Evolutionary conservation across 1,140 invertebrate genomes (phyloP).

Genomic region (Physella acuta): DNA sequence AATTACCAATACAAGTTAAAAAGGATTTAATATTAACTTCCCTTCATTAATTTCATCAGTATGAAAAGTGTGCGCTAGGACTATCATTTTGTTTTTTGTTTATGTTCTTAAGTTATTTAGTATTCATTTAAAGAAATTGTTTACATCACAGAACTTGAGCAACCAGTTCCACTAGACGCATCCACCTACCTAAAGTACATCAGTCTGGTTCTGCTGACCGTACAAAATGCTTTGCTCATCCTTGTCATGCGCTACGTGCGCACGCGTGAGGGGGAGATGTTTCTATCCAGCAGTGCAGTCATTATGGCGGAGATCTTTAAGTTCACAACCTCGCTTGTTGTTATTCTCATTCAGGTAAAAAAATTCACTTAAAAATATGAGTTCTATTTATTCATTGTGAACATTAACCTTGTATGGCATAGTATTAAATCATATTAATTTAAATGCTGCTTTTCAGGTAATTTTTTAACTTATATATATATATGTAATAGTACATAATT

Average conservation of each 20-base stretch:
- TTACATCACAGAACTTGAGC: not conserved
- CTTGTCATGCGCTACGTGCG: constrained; percentile 92
- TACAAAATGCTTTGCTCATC: constrained; percentile 92
- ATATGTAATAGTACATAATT: too few species aligned
- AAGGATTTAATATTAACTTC: too few species aligned
- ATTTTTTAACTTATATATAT: too few species aligned
- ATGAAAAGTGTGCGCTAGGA: too few species aligned
- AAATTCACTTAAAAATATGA: constrained; percentile 41
- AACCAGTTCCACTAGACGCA: not conserved
- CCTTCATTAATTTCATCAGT: too few species aligned
- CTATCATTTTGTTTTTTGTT: too few species aligned
- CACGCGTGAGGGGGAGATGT: constrained; percentile 85
- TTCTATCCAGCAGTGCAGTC: constrained; percentile 92
- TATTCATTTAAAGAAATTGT: too few species aligned
- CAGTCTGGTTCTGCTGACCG: constrained; percentile 84
- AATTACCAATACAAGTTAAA: too few species aligned
- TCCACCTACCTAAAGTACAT: constrained; percentile 58
- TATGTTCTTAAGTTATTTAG: too few species aligned
- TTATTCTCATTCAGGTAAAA: constrained; percentile 67
- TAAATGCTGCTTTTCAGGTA: too few species aligned
- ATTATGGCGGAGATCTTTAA: constrained; percentile 95
- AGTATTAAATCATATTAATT: too few species aligned
- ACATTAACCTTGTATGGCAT: too few species aligned
- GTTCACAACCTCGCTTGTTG: constrained; percentile 76
- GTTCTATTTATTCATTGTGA: not conserved